A percentile compares a stretch with the other conserved stretches of the same genome.
These are phyloP conservation scores for Gorsachius goisagi DNA, from an alignment of 2,113 vertebrate species.

Conservation along the genomic window DNA sequence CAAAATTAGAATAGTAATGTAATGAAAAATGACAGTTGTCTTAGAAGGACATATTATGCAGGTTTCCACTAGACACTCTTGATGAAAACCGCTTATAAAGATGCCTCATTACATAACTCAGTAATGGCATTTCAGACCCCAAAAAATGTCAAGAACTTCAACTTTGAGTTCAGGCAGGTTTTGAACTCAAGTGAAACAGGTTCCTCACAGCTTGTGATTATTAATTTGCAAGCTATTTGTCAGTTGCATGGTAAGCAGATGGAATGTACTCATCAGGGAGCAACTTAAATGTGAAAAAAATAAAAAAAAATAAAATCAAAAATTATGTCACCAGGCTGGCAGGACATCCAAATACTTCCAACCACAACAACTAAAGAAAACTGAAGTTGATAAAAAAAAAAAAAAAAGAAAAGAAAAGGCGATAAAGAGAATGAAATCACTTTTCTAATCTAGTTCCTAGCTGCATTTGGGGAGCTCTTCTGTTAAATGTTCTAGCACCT, in stretches of 20 bases:
- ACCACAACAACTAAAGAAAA: background rate
- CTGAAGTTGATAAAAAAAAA: rapidly evolving
- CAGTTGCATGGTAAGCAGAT: background rate
- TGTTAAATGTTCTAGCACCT: background rate
- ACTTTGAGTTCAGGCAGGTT: background rate
- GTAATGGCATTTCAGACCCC: background rate
- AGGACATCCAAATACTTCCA: background rate
- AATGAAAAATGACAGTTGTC: background rate
- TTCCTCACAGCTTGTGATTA: constrained; percentile 16
- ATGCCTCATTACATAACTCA: background rate
- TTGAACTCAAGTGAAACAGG: background rate
- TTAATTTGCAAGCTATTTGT: constrained; percentile 39
- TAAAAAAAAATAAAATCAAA: background rate
- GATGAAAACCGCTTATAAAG: background rate
- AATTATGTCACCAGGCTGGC: background rate
- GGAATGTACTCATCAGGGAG: background rate
- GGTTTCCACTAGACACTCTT: background rate
- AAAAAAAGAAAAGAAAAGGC: too few relatives aligned
- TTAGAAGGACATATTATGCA: background rate
- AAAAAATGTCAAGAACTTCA: constrained; percentile 1
- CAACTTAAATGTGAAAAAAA: constrained; percentile 13
- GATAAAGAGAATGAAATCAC: background rate
- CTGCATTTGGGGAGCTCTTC: background rate
- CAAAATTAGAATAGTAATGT: background rate
- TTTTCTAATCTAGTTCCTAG: background rate